These are phyloP conservation scores for Drosophila nebulosa DNA, from an alignment of 1,140 invertebrate genomes.

Conservation along the genomic window DNA sequence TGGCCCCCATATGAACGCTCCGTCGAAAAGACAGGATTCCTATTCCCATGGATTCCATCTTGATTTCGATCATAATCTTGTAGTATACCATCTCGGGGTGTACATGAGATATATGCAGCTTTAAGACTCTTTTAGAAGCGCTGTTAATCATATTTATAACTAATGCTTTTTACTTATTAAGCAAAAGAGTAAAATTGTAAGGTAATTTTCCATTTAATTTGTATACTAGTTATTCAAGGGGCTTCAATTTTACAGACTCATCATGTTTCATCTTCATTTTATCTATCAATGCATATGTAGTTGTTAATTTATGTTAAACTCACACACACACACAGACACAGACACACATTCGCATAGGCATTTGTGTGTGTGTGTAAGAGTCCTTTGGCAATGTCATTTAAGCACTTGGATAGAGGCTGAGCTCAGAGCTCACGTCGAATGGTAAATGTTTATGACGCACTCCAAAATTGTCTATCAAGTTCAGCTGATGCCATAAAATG, in stretches of 20 bases:
- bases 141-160: too few relatives aligned
- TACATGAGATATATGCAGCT: too few relatives aligned
- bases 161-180: too few relatives aligned
- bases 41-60: too few relatives aligned
- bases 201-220: not conserved
- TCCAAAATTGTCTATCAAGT: conserved; percentile 76
- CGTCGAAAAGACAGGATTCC: too few relatives aligned
- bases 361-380: not conserved
- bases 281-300: conserved; percentile 23
- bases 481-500: conserved; percentile 74
- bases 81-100: too few relatives aligned
- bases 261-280: not conserved
- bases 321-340: conserved; percentile 7
- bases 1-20: too few relatives aligned
- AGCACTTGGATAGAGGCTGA: not conserved
- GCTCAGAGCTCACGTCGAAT: conserved; percentile 56
- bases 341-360: conserved; percentile 1
- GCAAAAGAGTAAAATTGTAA: not conserved
- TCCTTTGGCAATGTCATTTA: not conserved
- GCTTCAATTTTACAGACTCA: not conserved
- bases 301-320: conserved; percentile 53
- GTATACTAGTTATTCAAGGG: not conserved
- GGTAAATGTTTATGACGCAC: conserved; percentile 77
- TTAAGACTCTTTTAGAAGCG: too few relatives aligned
- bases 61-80: too few relatives aligned